phyloP scores from a whole-genome alignment of 2,888 invertebrate genomes.

The Chamaedrilus cognettii region DNA sequence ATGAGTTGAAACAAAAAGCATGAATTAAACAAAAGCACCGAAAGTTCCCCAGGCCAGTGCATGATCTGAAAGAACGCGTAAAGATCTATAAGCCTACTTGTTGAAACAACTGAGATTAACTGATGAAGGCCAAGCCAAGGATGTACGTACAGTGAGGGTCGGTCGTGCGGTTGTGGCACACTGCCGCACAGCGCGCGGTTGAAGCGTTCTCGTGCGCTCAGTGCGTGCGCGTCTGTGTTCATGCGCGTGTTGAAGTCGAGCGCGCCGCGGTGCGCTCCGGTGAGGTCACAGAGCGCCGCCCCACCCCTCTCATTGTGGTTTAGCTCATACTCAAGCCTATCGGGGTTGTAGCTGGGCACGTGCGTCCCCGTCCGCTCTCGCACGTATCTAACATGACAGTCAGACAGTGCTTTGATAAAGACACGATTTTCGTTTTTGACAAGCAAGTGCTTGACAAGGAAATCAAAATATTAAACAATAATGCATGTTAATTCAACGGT shows the following conservation, averaged over 20 bases:
- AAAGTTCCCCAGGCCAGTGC: no score
- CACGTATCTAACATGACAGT: constrained; percentile 11
- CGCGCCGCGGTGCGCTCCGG: constrained; percentile 47
- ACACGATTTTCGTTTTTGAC: no score
- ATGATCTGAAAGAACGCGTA: no score
- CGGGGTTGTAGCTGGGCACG: constrained; percentile 53
- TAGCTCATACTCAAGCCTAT: constrained; percentile 47
- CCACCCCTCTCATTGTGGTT: constrained; percentile 44
- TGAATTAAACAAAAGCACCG: no score
- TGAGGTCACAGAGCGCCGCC: constrained; percentile 45
- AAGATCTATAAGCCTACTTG: no score
- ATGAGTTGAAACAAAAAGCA: no score
- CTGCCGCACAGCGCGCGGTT: constrained; percentile 42
- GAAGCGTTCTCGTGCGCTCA: constrained; percentile 43
- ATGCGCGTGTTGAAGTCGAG: constrained; percentile 43
- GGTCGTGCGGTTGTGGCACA: constrained; percentile 33
- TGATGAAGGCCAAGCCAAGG: no score
- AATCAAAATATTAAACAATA: no score
- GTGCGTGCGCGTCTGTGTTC: constrained; percentile 40
- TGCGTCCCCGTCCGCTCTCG: constrained; percentile 55
- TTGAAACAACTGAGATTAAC: no score
- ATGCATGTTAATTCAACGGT: no score
- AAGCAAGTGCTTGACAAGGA: no score
- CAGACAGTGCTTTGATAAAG: no score
- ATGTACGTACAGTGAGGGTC: constrained; percentile 25